These are phyloP conservation scores for Gnathonemus echidnorhynchus DNA, from an alignment of 2,113 vertebrate species.

Conservation along the genomic window DNA sequence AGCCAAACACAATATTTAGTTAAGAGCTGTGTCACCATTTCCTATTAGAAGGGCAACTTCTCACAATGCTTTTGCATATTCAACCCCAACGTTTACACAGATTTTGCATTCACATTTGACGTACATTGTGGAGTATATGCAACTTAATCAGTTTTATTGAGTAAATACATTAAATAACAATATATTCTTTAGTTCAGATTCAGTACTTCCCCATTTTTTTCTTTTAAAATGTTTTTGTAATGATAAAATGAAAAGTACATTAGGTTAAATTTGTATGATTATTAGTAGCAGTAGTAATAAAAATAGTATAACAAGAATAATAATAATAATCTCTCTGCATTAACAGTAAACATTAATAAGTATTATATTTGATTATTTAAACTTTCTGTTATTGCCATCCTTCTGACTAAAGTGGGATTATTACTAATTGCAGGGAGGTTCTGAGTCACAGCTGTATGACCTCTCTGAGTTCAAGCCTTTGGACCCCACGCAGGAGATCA, in stretches of 20 bases:
- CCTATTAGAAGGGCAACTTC: neutral
- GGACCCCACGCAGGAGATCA: slow-evolving; percentile 88
- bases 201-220: neutral
- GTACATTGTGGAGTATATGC: neutral
- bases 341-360: neutral
- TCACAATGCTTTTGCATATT: neutral
- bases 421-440: slow-evolving; percentile 39
- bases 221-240: neutral
- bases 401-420: neutral
- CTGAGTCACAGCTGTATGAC: slow-evolving; percentile 58
- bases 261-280: neutral
- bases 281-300: neutral
- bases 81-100: neutral
- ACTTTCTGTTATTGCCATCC: neutral
- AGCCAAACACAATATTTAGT: neutral
- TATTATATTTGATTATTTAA: neutral
- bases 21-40: neutral
- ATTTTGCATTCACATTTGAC: neutral
- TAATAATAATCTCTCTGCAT: neutral
- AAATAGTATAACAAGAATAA: neutral
- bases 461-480: slow-evolving; percentile 74
- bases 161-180: neutral
- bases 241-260: neutral
- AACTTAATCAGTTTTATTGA: neutral
- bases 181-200: neutral